phyloP scores from a whole-genome alignment of 2,113 vertebrate genomes.

The Pachyramphus minor region DNA sequence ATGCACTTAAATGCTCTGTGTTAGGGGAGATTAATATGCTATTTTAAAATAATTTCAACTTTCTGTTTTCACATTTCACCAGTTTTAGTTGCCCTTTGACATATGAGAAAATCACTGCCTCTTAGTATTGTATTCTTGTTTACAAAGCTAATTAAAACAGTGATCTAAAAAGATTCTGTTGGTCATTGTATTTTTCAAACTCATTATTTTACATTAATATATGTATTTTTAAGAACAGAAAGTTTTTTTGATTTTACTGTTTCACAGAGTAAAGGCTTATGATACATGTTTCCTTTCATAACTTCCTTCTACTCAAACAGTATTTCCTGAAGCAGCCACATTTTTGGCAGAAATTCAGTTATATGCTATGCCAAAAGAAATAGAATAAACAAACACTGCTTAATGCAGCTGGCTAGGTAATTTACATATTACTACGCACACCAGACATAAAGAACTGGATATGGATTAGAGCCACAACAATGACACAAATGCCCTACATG shows the following conservation, averaged over 20 bases:
- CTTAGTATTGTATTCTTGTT: constrained; percentile 52
- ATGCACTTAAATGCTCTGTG: constrained; percentile 67
- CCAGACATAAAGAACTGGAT: constrained; percentile 74
- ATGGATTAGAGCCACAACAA: constrained; percentile 69
- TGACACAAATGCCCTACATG: constrained; percentile 69
- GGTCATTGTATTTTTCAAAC: constrained; percentile 68
- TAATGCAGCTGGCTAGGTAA: constrained; percentile 76
- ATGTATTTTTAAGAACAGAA: constrained; percentile 71
- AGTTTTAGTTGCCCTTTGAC: constrained; percentile 45
- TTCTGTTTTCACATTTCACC: constrained; percentile 56
- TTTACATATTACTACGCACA: constrained; percentile 80
- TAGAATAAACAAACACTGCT: constrained; percentile 81
- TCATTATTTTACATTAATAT: constrained; percentile 69
- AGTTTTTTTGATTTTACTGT: constrained; percentile 72
- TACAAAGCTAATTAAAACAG: constrained; percentile 51
- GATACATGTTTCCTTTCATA: constrained; percentile 72
- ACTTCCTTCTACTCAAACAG: constrained; percentile 69
- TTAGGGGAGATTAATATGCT: constrained; percentile 67
- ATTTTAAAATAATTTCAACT: constrained; percentile 70
- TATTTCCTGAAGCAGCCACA: constrained; percentile 74
- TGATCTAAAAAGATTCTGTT: constrained; percentile 46
- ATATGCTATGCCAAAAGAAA: constrained; percentile 75
- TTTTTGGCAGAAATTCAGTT: constrained; percentile 81
- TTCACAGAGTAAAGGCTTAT: constrained; percentile 68
- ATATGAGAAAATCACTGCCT: constrained; percentile 33